phyloP scores from a whole-genome alignment of 2,113 vertebrate genomes.

The Takifugu bimaculatus region DNA sequence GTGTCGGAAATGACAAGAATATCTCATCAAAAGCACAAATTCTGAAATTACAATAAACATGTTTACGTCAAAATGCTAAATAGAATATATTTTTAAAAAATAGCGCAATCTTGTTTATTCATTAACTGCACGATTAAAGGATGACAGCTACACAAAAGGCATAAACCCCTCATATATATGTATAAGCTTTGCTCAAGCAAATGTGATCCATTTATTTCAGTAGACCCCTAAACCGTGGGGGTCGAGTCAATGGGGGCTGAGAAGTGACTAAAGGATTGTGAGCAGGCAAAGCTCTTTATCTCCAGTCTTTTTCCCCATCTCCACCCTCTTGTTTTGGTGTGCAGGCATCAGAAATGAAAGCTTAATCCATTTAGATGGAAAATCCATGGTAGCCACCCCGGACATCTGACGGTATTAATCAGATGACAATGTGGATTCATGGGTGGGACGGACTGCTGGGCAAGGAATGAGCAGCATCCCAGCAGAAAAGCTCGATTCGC shows the following conservation, averaged over 20 bases:
- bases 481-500: constrained; percentile 27
- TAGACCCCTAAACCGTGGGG: constrained; percentile 9
- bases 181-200: constrained; percentile 25
- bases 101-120: neutral
- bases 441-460: constrained; percentile 53
- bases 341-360: constrained; percentile 67
- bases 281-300: constrained; percentile 51
- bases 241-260: constrained; percentile 25
- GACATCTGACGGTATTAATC: constrained; percentile 64
- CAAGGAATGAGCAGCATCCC: constrained; percentile 50
- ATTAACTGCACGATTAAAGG: neutral
- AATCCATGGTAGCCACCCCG: constrained; percentile 60
- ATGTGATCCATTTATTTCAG: constrained; percentile 32
- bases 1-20: neutral
- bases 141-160: constrained; percentile 3
- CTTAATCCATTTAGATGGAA: constrained; percentile 74
- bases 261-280: constrained; percentile 39
- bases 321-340: constrained; percentile 49
- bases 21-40: neutral
- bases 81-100: too few species aligned
- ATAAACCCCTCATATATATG: constrained; percentile 32
- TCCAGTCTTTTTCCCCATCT: constrained; percentile 29
- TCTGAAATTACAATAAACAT: neutral
- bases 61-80: too few species aligned
- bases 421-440: constrained; percentile 70